Base-by-base conservation (phyloP, 92 coral and sea anemone genomes). In the Parazoanthus atlanticus region DNA sequence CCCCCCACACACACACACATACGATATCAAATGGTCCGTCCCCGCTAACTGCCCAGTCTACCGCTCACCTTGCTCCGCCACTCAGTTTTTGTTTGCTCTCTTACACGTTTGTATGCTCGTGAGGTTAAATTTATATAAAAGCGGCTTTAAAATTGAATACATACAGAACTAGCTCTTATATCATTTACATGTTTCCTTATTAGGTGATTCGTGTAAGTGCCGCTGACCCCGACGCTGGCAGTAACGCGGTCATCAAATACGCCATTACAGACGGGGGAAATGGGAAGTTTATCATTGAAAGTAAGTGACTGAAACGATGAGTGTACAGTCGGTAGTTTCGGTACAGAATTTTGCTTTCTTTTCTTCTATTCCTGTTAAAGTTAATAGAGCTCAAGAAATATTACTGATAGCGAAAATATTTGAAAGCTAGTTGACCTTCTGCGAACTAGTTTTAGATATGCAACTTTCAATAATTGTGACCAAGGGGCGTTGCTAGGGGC, bases 191-290 rank as follows among this genome's bases (percentile, higher is more conserved):
- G 64, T 19, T 84, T 66, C 54, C 28, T 73, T 54, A 33, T 19
- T 73, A 96, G 99, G 99, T 96, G 10, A 92, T 94, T 89, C 91
- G 96, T 65, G 98, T 96, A 54, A 89, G 90, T 29, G 99, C 99
- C 17, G 29, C 79, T 69, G 99, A 96, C 82, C 92, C 87, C 0
- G 99, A 96, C 76, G 93, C 82, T 47, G 98, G 96, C 17, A 93
- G 89, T 65, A 96, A 96, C 76, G 96, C 96, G 47, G 93, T 89
- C 33, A 71, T 96, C 12, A 80, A 85, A 76, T 96, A 96, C 77
- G 80, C 81, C 15, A 94, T 96, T 74, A 88, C 91, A 25, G 66
- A 79, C 38, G 98, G 97, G n/a, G 96, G 96, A 12, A 87, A 90
- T 34, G 95, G 91, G 49, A 92, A 93, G 82, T 96, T 96, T 82